Evolutionary conservation across 2,888 invertebrate genomes (phyloP).

Genomic region (Suillia variegata): DNA sequence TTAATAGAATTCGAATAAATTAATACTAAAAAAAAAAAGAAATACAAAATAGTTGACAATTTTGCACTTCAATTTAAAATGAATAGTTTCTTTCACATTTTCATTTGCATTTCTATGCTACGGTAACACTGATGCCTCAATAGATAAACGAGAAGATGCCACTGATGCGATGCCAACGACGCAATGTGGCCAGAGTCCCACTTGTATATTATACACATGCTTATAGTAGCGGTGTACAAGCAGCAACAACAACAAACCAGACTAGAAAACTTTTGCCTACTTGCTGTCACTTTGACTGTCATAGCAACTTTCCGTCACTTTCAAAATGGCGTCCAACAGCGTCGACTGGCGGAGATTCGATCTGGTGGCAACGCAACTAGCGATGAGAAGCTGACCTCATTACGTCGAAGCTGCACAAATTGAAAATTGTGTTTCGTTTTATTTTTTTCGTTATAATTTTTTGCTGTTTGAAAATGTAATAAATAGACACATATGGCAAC

Average conservation of each 20-base stretch:
- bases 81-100: neutral
- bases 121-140: constrained; percentile 10
- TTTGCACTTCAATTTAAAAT: too few relatives aligned
- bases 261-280: too few relatives aligned
- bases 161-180: neutral
- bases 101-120: neutral
- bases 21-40: too few relatives aligned
- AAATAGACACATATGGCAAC: neutral
- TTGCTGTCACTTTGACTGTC: neutral
- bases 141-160: constrained; percentile 2
- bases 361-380: neutral
- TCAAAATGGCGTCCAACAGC: neutral
- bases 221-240: too few relatives aligned
- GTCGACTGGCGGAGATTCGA: neutral
- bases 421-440: neutral
- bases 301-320: neutral
- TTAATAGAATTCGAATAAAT: too few relatives aligned
- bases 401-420: neutral
- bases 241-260: too few relatives aligned
- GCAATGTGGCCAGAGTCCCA: neutral
- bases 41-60: too few relatives aligned
- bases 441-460: neutral
- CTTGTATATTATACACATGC: too few relatives aligned
- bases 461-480: too few relatives aligned
- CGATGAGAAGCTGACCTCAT: constrained; percentile 2